Conservation (phyloP, 37 sponge, comb jelly and placozoan species). For the Tethya wilhelma region DNA sequence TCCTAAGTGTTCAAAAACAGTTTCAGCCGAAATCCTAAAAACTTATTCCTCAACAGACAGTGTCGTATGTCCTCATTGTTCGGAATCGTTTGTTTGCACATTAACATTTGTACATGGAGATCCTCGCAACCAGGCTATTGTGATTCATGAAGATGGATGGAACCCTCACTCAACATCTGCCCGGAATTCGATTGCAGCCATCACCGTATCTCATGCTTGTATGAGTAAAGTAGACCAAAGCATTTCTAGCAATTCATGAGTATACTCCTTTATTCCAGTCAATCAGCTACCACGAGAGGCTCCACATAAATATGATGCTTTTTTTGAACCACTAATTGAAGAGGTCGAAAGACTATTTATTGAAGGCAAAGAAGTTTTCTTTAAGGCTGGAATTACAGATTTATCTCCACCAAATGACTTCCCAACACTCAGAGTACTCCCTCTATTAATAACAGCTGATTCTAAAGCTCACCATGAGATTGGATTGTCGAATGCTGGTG, state of each 20-base stretch:
- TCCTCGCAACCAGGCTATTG: constrained; percentile 17
- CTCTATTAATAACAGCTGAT: constrained; percentile 26
- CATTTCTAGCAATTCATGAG: not conserved
- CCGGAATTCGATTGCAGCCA: constrained; percentile 21
- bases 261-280: constrained; percentile 14
- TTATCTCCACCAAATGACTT: not conserved
- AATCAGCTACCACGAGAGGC: not conserved
- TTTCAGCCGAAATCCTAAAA: not conserved
- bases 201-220: constrained; percentile 23
- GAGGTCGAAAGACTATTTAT: constrained; percentile 12
- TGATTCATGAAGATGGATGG: constrained; percentile 37
- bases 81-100: too few species aligned
- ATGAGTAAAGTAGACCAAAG: not conserved
- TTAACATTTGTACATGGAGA: not conserved
- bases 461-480: constrained; percentile 20
- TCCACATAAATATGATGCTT: constrained; percentile 29
- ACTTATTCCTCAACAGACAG: not conserved
- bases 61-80: not conserved
- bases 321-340: constrained; percentile 18
- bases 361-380: constrained; percentile 16
- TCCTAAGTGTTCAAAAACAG: not conserved
- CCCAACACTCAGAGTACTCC: not conserved
- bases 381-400: constrained; percentile 9
- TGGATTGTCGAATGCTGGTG: constrained; percentile 9
- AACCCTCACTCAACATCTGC: constrained; percentile 21